A percentile compares a stretch with the other conserved stretches of the same genome.
These are phyloP conservation scores for Spatulosminthurus flaviceps DNA, from an alignment of 2,888 invertebrate genomes.

Conservation along the genomic window DNA sequence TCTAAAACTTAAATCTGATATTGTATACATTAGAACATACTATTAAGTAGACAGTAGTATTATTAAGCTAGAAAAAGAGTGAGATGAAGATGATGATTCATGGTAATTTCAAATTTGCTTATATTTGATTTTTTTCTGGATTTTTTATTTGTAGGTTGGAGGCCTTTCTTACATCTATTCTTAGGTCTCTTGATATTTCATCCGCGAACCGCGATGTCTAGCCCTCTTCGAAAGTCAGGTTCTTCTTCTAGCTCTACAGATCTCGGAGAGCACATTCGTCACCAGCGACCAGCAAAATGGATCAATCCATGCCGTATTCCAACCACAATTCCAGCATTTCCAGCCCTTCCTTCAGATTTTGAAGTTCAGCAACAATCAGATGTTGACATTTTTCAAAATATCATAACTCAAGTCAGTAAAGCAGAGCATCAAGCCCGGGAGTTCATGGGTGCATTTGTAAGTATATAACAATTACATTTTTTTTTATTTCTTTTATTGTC, in stretches of 20 bases:
- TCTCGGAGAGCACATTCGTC: conserved; percentile 53
- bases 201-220: conserved; percentile 58
- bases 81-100: neutral
- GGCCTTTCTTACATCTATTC: conserved; percentile 54
- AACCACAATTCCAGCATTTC: conserved; percentile 50
- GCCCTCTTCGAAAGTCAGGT: conserved; percentile 53
- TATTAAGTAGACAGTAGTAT: too few relatives aligned
- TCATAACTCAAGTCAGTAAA: conserved; percentile 61
- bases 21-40: too few relatives aligned
- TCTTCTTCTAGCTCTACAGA: conserved; percentile 34
- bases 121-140: conserved; percentile 9
- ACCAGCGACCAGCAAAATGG: conserved; percentile 61
- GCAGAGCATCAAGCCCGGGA: conserved; percentile 60
- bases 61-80: too few relatives aligned
- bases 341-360: conserved; percentile 50
- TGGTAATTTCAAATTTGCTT: neutral
- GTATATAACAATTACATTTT: conserved; percentile 47
- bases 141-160: conserved; percentile 55
- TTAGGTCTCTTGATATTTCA: conserved; percentile 54
- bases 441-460: conserved; percentile 63
- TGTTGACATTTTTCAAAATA: conserved; percentile 60
- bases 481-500: too few relatives aligned
- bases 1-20: too few relatives aligned
- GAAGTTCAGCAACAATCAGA: conserved; percentile 59
- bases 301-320: conserved; percentile 63